A percentile compares a stretch with the other conserved stretches of the same genome.
Conservation (phyloP, 1,140 invertebrate genomes). For the Macrocentrus cingulum region DNA sequence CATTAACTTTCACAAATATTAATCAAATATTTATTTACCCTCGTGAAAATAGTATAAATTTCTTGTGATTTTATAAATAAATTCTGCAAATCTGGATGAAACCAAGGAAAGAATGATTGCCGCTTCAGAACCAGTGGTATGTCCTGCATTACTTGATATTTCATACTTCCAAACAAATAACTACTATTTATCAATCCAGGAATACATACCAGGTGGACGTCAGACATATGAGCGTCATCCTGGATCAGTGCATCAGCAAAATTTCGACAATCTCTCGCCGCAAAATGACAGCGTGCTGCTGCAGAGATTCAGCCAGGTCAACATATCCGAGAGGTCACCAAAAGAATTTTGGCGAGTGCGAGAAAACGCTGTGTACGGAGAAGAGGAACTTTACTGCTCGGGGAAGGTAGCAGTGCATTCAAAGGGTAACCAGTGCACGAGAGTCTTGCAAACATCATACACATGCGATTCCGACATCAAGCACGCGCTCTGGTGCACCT, state of each 20-base stretch:
- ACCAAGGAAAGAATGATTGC: constrained; percentile 75
- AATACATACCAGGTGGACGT: constrained; percentile 87
- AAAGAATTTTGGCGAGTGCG: constrained; percentile 74
- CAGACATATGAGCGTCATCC: constrained; percentile 79
- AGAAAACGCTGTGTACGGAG: constrained; percentile 57
- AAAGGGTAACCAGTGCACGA: constrained; percentile 58
- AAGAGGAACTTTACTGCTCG: constrained; percentile 89
- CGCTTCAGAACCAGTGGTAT: constrained; percentile 79
- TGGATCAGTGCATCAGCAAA: constrained; percentile 55
- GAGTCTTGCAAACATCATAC: constrained; percentile 66
- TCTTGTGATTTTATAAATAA: constrained; percentile 23
- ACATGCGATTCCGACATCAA: constrained; percentile 79
- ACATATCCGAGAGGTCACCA: constrained; percentile 65
- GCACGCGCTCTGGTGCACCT: constrained; percentile 80
- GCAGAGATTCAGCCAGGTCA: constrained; percentile 73
- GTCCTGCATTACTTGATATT: no score
- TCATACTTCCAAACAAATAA: no score
- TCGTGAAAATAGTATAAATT: background rate
- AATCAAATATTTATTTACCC: no score
- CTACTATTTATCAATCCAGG: no score
- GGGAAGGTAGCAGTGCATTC: constrained; percentile 83
- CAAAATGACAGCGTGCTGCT: constrained; percentile 64
- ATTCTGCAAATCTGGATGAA: constrained; percentile 74
- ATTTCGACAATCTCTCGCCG: constrained; percentile 30
- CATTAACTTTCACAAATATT: no score